Conservation (phyloP, 2,113 vertebrate genomes). For the Redunca redunca region DNA sequence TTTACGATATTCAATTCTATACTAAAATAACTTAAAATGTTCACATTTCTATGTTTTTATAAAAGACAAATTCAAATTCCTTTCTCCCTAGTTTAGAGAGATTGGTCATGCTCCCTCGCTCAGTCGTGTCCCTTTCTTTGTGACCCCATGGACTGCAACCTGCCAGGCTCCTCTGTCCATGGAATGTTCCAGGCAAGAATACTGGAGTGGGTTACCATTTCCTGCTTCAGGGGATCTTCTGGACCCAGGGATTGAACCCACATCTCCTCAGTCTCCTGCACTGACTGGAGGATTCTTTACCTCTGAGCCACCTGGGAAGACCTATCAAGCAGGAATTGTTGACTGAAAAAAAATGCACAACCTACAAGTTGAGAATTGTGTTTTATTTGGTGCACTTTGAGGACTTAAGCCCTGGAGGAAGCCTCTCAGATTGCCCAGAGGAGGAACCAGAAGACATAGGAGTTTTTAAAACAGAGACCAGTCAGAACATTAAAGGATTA, state of each 20-base stretch:
- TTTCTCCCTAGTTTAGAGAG: not conserved
- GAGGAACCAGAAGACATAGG: not conserved
- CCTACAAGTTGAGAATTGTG: not conserved
- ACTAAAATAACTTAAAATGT: not conserved
- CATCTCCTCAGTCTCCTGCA: not conserved
- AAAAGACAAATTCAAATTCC: not conserved
- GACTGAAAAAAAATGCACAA: not conserved
- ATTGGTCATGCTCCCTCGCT: fast-evolving
- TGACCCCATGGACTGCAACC: not conserved
- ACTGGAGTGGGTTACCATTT: not conserved
- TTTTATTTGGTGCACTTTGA: not conserved
- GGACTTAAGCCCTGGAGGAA: not conserved
- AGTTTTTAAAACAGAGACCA: not conserved
- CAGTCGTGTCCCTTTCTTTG: not conserved
- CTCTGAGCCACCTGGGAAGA: not conserved
- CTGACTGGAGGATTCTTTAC: not conserved
- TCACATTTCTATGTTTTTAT: not conserved
- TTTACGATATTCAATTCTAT: not conserved
- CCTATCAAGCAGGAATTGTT: not conserved
- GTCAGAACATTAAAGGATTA: not conserved
- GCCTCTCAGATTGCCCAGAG: not conserved
- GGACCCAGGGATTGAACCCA: not conserved
- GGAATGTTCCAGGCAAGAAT: not conserved
- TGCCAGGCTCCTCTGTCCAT: not conserved
- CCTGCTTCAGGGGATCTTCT: not conserved